Conservation (phyloP, 2,113 vertebrate species). For the Pantherophis guttatus region DNA sequence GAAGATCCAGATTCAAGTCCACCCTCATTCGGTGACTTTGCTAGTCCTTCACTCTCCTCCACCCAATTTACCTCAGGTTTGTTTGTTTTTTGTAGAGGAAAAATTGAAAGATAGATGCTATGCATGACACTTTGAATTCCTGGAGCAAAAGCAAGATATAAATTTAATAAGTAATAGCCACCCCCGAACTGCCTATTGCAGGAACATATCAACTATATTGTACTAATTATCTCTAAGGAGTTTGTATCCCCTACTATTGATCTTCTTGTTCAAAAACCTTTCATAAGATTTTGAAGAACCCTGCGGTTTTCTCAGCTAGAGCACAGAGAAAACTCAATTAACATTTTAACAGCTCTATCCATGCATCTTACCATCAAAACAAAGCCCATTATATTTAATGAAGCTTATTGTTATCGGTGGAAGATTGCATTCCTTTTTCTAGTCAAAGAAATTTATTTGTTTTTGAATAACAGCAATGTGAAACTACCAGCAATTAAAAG, state of each 20-base stretch:
- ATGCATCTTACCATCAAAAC: neutral
- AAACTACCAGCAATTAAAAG: neutral
- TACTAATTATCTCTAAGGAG: neutral
- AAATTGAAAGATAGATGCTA: neutral
- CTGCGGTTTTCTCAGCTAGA: neutral
- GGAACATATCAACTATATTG: neutral
- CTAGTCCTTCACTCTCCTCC: neutral
- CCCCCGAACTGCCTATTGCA: neutral
- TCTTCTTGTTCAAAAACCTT: neutral
- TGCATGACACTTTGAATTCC: neutral
- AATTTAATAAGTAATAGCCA: neutral
- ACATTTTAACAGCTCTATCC: neutral
- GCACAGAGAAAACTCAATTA: neutral
- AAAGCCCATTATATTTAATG: neutral
- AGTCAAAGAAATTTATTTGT: neutral
- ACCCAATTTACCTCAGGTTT: neutral
- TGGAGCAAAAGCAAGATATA: neutral
- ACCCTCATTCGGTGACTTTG: neutral
- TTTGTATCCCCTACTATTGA: neutral
- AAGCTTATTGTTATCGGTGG: neutral
- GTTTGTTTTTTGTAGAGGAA: neutral
- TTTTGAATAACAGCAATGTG: neutral
- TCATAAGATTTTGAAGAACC: neutral
- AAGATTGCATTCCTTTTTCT: neutral
- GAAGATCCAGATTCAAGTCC: neutral